Conservation (phyloP, 2,888 invertebrate genomes). For the Dioctria linearis region DNA sequence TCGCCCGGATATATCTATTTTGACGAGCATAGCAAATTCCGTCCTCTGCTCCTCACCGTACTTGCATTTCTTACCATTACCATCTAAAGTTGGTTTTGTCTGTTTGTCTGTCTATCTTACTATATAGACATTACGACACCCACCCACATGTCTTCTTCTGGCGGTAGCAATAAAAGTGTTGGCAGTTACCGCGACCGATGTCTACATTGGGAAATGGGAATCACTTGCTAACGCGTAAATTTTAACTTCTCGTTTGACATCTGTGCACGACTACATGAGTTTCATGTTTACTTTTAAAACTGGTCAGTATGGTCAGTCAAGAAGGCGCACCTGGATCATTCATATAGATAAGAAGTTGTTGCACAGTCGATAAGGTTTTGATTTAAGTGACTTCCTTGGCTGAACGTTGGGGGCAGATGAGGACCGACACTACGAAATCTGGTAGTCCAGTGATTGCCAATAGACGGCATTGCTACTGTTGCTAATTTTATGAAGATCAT, state of each 20-base stretch:
- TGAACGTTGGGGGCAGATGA: background rate
- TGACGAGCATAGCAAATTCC: background rate
- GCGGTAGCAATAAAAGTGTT: slow-evolving; percentile 35
- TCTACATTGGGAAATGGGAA: background rate
- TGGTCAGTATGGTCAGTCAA: background rate
- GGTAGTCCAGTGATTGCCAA: slow-evolving; percentile 25
- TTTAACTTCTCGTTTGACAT: slow-evolving; percentile 50
- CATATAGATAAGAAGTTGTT: slow-evolving; percentile 27
- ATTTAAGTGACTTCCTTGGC: slow-evolving; percentile 38
- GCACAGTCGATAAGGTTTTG: slow-evolving; percentile 22
- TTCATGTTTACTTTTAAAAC: slow-evolving; percentile 25
- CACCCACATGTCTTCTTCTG: slow-evolving; percentile 30
- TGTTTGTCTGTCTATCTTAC: slow-evolving; percentile 17
- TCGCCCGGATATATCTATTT: background rate
- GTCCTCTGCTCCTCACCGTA: background rate
- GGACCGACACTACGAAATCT: background rate
- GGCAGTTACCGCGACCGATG: slow-evolving; percentile 2
- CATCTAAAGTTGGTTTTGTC: background rate
- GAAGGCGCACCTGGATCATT: slow-evolving; percentile 30
- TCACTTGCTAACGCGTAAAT: slow-evolving; percentile 44
- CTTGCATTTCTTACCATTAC: background rate
- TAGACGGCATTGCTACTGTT: slow-evolving; percentile 33
- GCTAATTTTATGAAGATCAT: slow-evolving; percentile 36
- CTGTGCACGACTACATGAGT: background rate
- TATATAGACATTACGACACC: slow-evolving; percentile 11